Percentiles rank a stretch among this genome's conserved stretches.
phyloP scores from a whole-genome alignment of 2,113 vertebrate species.

The Ariopsis seemanni region DNA sequence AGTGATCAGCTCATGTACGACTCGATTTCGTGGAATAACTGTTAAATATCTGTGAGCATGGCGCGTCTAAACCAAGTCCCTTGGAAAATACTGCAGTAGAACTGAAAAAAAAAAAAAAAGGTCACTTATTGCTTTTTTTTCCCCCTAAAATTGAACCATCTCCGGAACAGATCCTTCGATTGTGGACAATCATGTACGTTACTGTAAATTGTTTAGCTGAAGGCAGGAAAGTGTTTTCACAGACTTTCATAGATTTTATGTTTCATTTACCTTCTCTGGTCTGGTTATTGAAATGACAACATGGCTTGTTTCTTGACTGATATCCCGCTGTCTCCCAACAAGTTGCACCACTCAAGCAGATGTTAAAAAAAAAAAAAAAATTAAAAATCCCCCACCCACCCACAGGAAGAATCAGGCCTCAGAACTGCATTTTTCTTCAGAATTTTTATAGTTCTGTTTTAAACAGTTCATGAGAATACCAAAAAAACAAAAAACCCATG shows the following conservation, averaged over 20 bases:
- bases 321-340: background rate
- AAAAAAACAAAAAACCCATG: background rate
- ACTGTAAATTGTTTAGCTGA: background rate
- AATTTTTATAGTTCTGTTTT: background rate
- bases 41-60: background rate
- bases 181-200: background rate
- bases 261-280: background rate
- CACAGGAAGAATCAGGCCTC: too few relatives aligned
- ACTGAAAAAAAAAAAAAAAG: too few relatives aligned
- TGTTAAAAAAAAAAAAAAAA: background rate
- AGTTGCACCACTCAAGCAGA: background rate
- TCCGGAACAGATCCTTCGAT: background rate
- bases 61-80: background rate
- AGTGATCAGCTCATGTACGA: too few relatives aligned
- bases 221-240: background rate
- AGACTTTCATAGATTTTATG: background rate
- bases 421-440: background rate
- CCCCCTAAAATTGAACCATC: background rate
- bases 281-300: background rate
- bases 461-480: background rate
- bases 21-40: too few relatives aligned
- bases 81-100: too few relatives aligned
- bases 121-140: too few relatives aligned
- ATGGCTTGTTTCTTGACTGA: background rate
- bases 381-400: background rate